These are phyloP conservation scores for Alouatta palliata DNA, from an alignment of 2,113 vertebrate species.

Conservation along the genomic window DNA sequence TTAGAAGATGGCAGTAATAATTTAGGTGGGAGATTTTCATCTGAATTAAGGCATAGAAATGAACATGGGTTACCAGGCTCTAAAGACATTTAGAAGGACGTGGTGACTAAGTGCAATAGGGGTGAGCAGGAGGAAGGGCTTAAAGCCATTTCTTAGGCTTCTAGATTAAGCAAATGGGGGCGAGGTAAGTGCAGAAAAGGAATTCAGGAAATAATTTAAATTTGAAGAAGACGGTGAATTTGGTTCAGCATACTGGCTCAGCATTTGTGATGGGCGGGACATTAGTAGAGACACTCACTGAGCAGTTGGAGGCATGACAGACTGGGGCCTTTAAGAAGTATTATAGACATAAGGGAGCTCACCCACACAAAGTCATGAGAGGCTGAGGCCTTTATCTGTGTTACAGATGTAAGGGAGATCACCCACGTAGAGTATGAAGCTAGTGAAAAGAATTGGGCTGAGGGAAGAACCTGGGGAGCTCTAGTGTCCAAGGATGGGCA, in stretches of 20 bases:
- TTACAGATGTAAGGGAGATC: not conserved
- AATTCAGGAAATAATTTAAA: not conserved
- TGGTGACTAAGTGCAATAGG: not conserved
- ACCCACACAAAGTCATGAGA: too few species aligned
- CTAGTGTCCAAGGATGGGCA: not conserved
- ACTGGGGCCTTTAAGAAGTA: not conserved
- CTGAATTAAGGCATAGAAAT: too few species aligned
- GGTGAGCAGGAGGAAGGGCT: not conserved
- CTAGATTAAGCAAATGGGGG: not conserved
- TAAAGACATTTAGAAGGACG: not conserved
- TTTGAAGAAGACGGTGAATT: not conserved
- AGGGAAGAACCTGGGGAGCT: not conserved
- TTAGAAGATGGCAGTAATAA: not conserved
- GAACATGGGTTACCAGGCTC: not conserved
- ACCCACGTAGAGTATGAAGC: not conserved
- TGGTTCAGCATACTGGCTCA: not conserved
- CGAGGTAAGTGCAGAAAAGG: not conserved
- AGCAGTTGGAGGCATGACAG: too few species aligned
- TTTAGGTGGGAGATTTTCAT: not conserved
- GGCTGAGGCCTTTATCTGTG: not conserved
- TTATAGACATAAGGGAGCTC: not conserved
- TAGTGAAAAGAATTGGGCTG: not conserved
- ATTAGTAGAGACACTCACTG: not conserved
- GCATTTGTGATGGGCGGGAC: not conserved
- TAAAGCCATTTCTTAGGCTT: not conserved